A percentile compares a stretch with the other conserved stretches of the same genome.
These are phyloP conservation scores for Theristicus caerulescens DNA, from an alignment of 2,113 vertebrate species.

Conservation along the genomic window DNA sequence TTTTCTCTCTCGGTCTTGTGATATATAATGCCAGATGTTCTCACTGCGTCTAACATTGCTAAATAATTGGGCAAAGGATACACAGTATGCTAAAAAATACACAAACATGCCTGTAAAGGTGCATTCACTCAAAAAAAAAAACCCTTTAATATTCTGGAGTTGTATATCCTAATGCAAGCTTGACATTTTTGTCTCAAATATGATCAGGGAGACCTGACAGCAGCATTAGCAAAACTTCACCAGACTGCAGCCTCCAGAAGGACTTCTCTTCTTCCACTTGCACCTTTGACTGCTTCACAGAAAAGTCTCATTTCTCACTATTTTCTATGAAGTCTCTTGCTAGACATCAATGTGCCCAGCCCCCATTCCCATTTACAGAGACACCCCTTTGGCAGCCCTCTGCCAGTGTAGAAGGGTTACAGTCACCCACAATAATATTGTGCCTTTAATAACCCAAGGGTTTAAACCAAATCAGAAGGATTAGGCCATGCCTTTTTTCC, in stretches of 20 bases:
- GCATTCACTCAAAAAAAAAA: neutral
- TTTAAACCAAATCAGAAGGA: neutral
- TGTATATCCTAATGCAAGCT: neutral
- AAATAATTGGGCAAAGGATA: neutral
- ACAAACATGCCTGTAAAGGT: neutral
- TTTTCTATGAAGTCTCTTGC: neutral
- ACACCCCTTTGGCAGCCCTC: neutral
- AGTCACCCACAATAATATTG: neutral
- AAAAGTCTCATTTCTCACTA: neutral
- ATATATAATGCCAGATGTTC: neutral
- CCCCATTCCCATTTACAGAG: neutral
- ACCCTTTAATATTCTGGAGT: neutral
- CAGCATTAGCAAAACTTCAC: neutral
- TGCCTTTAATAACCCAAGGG: neutral
- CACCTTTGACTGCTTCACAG: neutral
- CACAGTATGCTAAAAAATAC: neutral
- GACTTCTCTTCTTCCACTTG: neutral
- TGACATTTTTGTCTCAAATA: neutral
- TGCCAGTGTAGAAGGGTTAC: neutral
- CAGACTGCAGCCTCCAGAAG: neutral
- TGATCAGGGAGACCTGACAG: neutral
- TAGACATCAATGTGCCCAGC: fast-evolving
- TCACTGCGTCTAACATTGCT: neutral
- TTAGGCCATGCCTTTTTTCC: neutral
- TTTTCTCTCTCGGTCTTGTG: neutral